phyloP scores from a whole-genome alignment of 2,888 invertebrate species.

The Cantharis lateralis region DNA sequence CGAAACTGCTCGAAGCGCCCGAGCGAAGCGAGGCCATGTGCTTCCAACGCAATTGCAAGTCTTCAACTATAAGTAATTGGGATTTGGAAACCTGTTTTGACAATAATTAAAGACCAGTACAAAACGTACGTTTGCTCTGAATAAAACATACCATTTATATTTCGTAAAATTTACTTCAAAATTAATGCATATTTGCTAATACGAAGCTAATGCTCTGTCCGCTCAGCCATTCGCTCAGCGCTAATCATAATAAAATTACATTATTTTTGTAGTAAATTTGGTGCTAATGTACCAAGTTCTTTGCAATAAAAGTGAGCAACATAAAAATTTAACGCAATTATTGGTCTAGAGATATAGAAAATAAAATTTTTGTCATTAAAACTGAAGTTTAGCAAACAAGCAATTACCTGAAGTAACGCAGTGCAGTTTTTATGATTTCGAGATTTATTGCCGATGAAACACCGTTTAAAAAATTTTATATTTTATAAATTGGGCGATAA shows the following conservation, averaged over 20 bases:
- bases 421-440: background rate
- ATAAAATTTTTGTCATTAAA: background rate
- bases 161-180: too few species aligned
- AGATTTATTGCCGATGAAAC: background rate
- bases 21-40: too few species aligned
- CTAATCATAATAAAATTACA: background rate
- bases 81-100: too few species aligned
- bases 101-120: too few species aligned
- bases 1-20: too few species aligned
- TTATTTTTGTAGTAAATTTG: background rate
- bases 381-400: background rate
- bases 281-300: background rate
- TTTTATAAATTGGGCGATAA: background rate
- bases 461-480: background rate
- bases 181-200: too few species aligned
- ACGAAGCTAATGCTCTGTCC: too few species aligned
- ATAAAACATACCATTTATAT: too few species aligned
- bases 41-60: too few species aligned
- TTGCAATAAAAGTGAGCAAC: background rate
- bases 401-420: background rate
- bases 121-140: too few species aligned
- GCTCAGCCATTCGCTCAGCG: background rate
- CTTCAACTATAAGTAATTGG: too few species aligned
- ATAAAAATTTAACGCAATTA: background rate
- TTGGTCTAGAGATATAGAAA: background rate